Evolutionary conservation across 1,140 invertebrate genomes (phyloP).

Genomic region (Drosophila orena): DNA sequence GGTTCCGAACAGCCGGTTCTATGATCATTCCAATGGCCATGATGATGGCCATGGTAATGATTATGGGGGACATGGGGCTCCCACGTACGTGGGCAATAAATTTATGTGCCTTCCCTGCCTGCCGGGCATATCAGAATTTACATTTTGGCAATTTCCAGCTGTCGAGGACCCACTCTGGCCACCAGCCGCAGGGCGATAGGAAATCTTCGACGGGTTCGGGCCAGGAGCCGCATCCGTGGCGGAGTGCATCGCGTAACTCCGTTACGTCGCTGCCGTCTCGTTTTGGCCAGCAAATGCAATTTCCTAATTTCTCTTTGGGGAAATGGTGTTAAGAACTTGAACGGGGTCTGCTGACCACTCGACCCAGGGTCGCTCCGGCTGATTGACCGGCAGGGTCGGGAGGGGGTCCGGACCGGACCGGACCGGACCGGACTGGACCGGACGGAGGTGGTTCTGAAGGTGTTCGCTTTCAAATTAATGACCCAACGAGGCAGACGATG

Average conservation of each 20-base stretch:
- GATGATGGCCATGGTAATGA: constrained; percentile 36
- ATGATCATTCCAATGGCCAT: constrained; percentile 27
- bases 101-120: constrained; percentile 54
- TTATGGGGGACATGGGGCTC: constrained; percentile 1
- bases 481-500: constrained; percentile 70
- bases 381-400: constrained; percentile 13
- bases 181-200: constrained; percentile 54
- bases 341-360: constrained; percentile 30
- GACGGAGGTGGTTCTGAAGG: constrained; percentile 43
- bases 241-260: constrained; percentile 72
- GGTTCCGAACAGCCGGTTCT: constrained; percentile 19
- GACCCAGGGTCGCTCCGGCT: constrained; percentile 5
- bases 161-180: constrained; percentile 37
- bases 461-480: constrained; percentile 71
- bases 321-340: constrained; percentile 73
- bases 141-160: constrained; percentile 83
- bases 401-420: not conserved
- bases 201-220: constrained; percentile 51
- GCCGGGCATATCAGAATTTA: constrained; percentile 74
- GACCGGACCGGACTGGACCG: not conserved
- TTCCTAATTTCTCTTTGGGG: constrained; percentile 83
- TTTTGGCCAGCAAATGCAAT: constrained; percentile 77
- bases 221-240: not conserved
- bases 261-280: constrained; percentile 48
- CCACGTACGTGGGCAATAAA: constrained; percentile 65